These are phyloP conservation scores for Aporrectodea caliginosa DNA, from an alignment of 1,140 invertebrate genomes.

Conservation along the genomic window DNA sequence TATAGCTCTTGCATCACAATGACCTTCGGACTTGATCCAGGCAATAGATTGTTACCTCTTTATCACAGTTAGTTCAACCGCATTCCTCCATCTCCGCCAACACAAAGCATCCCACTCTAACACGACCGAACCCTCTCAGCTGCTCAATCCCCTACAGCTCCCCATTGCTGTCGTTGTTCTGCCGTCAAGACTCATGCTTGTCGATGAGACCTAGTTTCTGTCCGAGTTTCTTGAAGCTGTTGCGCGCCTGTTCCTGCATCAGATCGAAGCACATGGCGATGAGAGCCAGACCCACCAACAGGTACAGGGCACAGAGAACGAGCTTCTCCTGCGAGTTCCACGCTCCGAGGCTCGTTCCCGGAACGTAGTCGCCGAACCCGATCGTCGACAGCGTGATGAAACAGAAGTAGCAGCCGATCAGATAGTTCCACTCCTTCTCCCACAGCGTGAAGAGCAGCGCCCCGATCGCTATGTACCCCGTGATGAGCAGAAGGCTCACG, in stretches of 20 bases:
- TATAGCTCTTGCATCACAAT: too few species aligned
- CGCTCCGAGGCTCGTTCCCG: constrained; percentile 66
- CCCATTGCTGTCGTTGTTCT: too few species aligned
- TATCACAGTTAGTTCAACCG: too few species aligned
- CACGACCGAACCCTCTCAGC: too few species aligned
- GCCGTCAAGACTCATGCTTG: background rate
- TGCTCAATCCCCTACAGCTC: too few species aligned
- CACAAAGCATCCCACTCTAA: too few species aligned
- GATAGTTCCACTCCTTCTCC: constrained; percentile 74
- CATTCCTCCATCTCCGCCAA: too few species aligned
- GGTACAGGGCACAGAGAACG: constrained; percentile 45
- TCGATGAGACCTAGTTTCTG: constrained; percentile 46
- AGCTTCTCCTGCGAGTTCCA: constrained; percentile 45
- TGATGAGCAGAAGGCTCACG: constrained; percentile 76
- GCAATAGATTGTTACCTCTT: too few species aligned
- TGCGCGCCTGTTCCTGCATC: constrained; percentile 82
- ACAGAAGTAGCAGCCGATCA: constrained; percentile 92
- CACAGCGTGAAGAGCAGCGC: constrained; percentile 72
- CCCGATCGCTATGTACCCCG: constrained; percentile 80
- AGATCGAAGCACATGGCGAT: constrained; percentile 94
- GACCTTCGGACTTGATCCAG: too few species aligned
- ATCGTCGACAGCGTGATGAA: constrained; percentile 78
- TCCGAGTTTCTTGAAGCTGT: constrained; percentile 69
- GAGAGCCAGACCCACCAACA: constrained; percentile 88
- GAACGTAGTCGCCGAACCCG: constrained; percentile 93